These are phyloP conservation scores for Lepus townsendii DNA, from an alignment of 2,797 vertebrate species.

Conservation along the genomic window DNA sequence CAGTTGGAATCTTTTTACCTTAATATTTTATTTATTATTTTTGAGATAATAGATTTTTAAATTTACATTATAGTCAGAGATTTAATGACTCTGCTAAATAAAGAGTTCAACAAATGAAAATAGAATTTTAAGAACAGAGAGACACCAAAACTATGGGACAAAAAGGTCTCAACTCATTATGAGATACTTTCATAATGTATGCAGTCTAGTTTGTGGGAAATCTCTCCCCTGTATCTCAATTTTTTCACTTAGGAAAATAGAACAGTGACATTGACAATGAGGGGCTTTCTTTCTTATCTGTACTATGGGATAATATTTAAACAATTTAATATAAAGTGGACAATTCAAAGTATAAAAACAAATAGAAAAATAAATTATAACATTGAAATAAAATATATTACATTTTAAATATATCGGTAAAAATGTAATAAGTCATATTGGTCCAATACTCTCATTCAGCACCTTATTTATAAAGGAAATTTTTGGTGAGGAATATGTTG, in stretches of 20 bases:
- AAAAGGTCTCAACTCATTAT: not conserved
- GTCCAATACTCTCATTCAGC: not conserved
- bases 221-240: not conserved
- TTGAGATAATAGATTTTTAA: too few relatives aligned
- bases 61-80: too few relatives aligned
- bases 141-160: not conserved
- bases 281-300: not conserved
- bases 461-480: conserved; percentile 28
- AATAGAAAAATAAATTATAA: conserved; percentile 1
- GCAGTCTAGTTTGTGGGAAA: not conserved
- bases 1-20: too few relatives aligned
- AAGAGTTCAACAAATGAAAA: not conserved
- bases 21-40: too few relatives aligned
- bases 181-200: not conserved
- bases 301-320: not conserved
- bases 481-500: not conserved
- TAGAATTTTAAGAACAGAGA: not conserved
- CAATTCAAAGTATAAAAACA: not conserved
- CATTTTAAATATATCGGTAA: not conserved
- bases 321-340: not conserved
- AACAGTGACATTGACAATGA: not conserved
- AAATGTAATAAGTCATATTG: not conserved
- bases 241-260: conserved; percentile 29
- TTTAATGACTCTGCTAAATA: too few relatives aligned
- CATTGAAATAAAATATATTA: not conserved